Conservation (phyloP, 1,140 invertebrate genomes). For the Planococcus citri region DNA sequence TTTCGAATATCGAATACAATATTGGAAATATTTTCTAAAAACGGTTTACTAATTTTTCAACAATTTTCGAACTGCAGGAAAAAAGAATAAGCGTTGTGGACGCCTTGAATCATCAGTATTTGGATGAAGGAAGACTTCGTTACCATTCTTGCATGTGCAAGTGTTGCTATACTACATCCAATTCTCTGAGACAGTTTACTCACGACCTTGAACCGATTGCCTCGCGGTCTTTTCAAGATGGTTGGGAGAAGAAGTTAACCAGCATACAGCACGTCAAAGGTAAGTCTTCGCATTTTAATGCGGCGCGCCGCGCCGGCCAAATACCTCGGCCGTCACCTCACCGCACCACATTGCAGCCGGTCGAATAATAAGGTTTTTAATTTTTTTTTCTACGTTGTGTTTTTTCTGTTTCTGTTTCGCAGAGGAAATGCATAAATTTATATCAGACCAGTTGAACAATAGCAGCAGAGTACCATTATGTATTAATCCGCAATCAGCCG, state of each 20-base stretch:
- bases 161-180: slow-evolving; percentile 76
- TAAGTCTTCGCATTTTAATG: slow-evolving; percentile 36
- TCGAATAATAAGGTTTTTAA: not conserved
- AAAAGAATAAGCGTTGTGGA: slow-evolving; percentile 89
- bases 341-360: too few relatives aligned
- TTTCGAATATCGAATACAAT: not conserved
- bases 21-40: too few relatives aligned
- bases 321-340: too few relatives aligned
- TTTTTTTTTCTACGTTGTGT: slow-evolving; percentile 23
- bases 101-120: slow-evolving; percentile 88
- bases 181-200: slow-evolving; percentile 71
- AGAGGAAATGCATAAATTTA: slow-evolving; percentile 98
- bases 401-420: slow-evolving; percentile 35
- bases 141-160: slow-evolving; percentile 99
- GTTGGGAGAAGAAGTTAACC: slow-evolving; percentile 85
- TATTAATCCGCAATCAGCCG: slow-evolving; percentile 97
- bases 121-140: slow-evolving; percentile 91
- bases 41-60: too few relatives aligned
- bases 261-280: slow-evolving; percentile 90
- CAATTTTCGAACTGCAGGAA: too few relatives aligned
- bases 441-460: slow-evolving; percentile 86
- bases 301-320: too few relatives aligned
- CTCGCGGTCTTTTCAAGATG: slow-evolving; percentile 77
- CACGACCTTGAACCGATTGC: slow-evolving; percentile 86
- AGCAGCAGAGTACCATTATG: slow-evolving; percentile 84